A percentile compares a stretch with the other conserved stretches of the same genome.
phyloP scores from a whole-genome alignment of 2,113 vertebrate species.

The Pseudorasbora parva region DNA sequence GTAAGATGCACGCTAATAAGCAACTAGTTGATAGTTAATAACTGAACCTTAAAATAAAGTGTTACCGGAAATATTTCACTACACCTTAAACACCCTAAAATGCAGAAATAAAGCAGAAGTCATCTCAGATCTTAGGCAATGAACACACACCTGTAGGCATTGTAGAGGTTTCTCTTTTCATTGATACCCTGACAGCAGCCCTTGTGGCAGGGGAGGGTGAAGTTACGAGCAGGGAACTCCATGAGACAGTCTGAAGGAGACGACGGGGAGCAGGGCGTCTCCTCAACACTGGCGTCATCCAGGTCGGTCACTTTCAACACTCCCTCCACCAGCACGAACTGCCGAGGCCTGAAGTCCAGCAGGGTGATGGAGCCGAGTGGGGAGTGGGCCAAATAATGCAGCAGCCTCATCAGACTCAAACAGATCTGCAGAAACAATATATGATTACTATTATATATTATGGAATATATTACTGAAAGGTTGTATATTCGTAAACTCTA shows the following conservation, averaged over 20 bases:
- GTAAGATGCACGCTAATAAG: no score
- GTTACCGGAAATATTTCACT: no score
- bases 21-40: no score
- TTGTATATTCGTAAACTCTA: neutral
- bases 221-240: constrained; percentile 88
- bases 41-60: no score
- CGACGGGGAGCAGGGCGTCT: constrained; percentile 75
- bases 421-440: constrained; percentile 75
- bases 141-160: constrained; percentile 83
- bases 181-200: constrained; percentile 86
- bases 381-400: constrained; percentile 88
- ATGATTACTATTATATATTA: neutral
- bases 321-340: constrained; percentile 86
- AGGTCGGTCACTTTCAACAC: constrained; percentile 89
- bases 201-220: constrained; percentile 81
- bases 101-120: neutral
- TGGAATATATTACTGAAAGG: neutral
- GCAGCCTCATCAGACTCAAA: constrained; percentile 83
- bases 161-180: constrained; percentile 90
- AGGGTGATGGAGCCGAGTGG: constrained; percentile 87
- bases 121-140: neutral
- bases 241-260: constrained; percentile 77
- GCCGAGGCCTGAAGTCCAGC: constrained; percentile 89
- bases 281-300: constrained; percentile 85
- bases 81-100: neutral